Evolutionary conservation across 2,113 vertebrate genomes (phyloP).

Genomic region (Colius striatus): DNA sequence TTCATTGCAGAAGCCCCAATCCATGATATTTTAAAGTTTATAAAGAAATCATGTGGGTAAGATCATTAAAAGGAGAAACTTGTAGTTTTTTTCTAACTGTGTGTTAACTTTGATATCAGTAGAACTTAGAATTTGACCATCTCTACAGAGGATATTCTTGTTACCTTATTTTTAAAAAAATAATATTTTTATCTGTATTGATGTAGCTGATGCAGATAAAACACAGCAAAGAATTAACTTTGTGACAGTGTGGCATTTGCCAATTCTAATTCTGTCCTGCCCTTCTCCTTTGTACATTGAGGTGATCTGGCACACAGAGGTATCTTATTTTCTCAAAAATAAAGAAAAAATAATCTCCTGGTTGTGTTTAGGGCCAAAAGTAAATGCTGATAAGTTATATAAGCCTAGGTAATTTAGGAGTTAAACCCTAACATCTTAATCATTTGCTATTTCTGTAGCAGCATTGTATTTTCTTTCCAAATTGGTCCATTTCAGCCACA

Average conservation of each 20-base stretch:
- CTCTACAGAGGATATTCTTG: neutral
- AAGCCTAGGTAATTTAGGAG: neutral
- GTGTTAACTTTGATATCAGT: neutral
- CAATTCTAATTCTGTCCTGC: neutral
- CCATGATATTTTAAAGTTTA: neutral
- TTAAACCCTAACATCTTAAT: neutral
- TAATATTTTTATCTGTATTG: neutral
- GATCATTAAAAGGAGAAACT: neutral
- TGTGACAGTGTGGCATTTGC: neutral
- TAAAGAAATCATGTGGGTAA: neutral
- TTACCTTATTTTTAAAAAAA: neutral
- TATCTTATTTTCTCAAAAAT: too few species aligned
- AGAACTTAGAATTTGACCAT: neutral
- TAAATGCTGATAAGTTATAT: neutral
- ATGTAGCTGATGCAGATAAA: neutral
- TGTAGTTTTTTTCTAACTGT: neutral
- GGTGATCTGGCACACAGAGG: neutral
- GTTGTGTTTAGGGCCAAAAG: neutral
- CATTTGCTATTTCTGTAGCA: neutral
- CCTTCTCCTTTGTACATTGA: neutral
- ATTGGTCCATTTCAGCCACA: neutral
- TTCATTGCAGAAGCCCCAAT: neutral
- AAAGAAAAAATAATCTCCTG: neutral
- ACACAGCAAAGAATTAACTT: neutral
- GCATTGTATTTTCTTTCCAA: neutral